phyloP scores from a whole-genome alignment of 2,113 vertebrate genomes.

The Syngnathus scovelli region DNA sequence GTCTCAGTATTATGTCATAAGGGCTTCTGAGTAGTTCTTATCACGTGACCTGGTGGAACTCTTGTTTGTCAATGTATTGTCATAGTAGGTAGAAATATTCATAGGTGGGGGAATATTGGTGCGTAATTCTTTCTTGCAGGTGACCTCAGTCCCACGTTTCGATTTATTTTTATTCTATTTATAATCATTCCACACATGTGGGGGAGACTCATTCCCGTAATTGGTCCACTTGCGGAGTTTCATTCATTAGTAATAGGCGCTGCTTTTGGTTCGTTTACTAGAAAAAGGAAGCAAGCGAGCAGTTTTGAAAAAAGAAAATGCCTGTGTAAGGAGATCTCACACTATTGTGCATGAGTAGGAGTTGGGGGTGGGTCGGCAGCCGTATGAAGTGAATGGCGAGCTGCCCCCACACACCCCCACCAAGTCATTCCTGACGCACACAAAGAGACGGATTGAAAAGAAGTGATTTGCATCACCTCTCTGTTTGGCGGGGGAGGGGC shows the following conservation, averaged over 20 bases:
- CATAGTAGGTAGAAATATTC: not conserved
- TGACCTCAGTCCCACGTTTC: conserved; percentile 32
- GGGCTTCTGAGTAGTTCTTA: not conserved
- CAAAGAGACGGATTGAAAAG: conserved; percentile 68
- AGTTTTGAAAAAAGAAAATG: conserved; percentile 28
- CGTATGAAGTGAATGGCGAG: conserved; percentile 64
- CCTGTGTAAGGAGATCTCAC: conserved; percentile 65
- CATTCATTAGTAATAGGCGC: not conserved
- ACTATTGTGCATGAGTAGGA: conserved; percentile 58
- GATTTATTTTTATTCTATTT: conserved; percentile 11
- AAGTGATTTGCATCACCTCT: conserved; percentile 72
- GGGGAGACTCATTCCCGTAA: not conserved
- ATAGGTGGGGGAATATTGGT: conserved; percentile 16
- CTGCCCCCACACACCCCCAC: conserved; percentile 39
- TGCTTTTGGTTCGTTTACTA: conserved; percentile 6
- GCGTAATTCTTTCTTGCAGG: conserved; percentile 12
- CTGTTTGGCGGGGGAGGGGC: conserved; percentile 20
- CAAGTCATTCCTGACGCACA: conserved; percentile 57
- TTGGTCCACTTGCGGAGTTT: not conserved
- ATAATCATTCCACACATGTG: not conserved
- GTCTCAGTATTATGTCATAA: not conserved
- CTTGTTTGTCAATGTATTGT: not conserved
- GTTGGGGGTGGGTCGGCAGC: conserved; percentile 51
- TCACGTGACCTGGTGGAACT: not conserved
- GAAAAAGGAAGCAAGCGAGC: conserved; percentile 35